These are phyloP conservation scores for Caenorhabditis panamensis DNA, from an alignment of 2,888 invertebrate species.

Conservation along the genomic window DNA sequence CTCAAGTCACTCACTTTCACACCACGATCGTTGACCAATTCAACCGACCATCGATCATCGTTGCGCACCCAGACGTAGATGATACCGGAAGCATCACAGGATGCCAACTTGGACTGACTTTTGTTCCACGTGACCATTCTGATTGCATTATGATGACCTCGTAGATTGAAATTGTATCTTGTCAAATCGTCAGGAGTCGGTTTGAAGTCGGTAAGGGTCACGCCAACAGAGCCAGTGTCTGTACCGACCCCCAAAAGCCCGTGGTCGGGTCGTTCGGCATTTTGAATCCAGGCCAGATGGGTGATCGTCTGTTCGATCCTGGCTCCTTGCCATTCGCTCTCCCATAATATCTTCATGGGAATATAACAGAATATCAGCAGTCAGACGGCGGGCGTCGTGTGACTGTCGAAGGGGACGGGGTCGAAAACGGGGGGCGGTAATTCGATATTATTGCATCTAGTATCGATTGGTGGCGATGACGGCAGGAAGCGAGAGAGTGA, in stretches of 20 bases:
- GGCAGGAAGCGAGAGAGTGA: constrained; percentile 18
- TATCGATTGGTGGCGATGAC: constrained; percentile 22
- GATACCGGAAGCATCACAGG: constrained; percentile 93
- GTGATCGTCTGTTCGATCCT: constrained; percentile 72
- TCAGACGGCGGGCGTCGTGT: background rate
- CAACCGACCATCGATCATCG: constrained; percentile 98
- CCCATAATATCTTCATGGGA: constrained; percentile 77
- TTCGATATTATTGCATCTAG: constrained; percentile 25
- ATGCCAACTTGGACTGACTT: constrained; percentile 96
- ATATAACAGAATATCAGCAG: background rate
- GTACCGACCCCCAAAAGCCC: constrained; percentile 75
- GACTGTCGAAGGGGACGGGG: constrained; percentile 2
- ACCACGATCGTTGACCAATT: constrained; percentile 97
- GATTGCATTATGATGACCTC: constrained; percentile 88
- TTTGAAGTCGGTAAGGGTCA: constrained; percentile 75
- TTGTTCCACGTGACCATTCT: constrained; percentile 94
- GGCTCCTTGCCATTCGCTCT: constrained; percentile 79
- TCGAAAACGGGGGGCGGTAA: constrained; percentile 23
- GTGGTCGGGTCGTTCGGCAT: constrained; percentile 61
- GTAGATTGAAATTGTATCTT: constrained; percentile 90
- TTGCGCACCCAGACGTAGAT: constrained; percentile 99
- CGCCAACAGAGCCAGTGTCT: constrained; percentile 79
- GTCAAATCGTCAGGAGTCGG: constrained; percentile 62
- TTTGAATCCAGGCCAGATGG: constrained; percentile 66
- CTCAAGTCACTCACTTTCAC: constrained; percentile 97